These are phyloP conservation scores for Venustaconcha ellipsiformis DNA, from an alignment of 1,140 invertebrate genomes.

Conservation along the genomic window DNA sequence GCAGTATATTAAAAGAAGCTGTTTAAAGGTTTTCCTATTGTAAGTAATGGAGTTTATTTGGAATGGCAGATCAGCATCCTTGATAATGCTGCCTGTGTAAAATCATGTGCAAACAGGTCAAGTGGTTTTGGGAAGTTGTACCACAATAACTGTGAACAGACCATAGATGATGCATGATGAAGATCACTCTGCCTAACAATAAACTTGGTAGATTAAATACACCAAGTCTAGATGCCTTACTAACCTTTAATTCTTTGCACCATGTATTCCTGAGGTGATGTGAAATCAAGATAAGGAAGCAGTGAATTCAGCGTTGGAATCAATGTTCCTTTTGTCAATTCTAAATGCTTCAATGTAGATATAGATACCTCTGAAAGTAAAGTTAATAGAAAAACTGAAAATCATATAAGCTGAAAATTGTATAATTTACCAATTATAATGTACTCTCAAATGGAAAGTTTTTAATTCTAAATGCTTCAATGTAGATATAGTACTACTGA, in stretches of 20 bases:
- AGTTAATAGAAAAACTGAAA: not conserved
- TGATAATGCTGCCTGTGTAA: not conserved
- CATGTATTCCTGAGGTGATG: slow-evolving; percentile 86
- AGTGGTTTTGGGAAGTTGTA: not conserved
- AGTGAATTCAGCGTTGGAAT: slow-evolving; percentile 79
- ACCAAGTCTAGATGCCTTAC: not conserved
- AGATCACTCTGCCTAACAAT: not conserved
- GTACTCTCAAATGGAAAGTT: too few relatives aligned
- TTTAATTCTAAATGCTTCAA: too few relatives aligned
- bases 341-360: slow-evolving; percentile 67
- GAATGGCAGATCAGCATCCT: not conserved
- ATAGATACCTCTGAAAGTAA: slow-evolving; percentile 65
- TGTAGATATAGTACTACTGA: too few relatives aligned
- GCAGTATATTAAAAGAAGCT: too few relatives aligned
- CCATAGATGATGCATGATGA: not conserved
- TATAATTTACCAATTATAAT: too few relatives aligned
- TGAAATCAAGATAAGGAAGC: slow-evolving; percentile 83
- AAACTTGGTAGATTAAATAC: not conserved
- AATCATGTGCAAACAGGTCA: not conserved
- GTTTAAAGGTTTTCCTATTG: too few relatives aligned
- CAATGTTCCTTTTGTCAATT: slow-evolving; percentile 74
- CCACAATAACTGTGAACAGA: not conserved
- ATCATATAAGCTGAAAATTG: too few relatives aligned
- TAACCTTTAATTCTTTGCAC: slow-evolving; percentile 79
- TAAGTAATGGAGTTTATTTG: not conserved